Percentiles rank a stretch among this genome's conserved stretches.
phyloP scores from a whole-genome alignment of 2,888 invertebrate species.

The Zaprionus bogoriensis region DNA sequence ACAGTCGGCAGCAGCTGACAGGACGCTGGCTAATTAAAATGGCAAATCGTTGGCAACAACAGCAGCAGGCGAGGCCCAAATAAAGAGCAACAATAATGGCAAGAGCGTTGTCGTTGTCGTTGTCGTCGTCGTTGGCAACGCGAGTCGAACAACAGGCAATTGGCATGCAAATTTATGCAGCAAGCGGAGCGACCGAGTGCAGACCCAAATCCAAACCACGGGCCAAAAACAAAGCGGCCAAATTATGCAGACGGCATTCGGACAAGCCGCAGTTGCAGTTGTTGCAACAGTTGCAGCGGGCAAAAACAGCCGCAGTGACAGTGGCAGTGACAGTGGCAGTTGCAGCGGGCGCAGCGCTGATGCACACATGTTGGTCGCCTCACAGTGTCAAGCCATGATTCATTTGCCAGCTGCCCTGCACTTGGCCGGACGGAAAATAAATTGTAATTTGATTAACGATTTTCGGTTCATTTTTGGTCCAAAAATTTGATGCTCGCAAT shows the following conservation, averaged over 20 bases:
- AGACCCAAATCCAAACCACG: slow-evolving; percentile 14
- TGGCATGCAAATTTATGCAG: slow-evolving; percentile 71
- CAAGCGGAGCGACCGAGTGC: slow-evolving; percentile 31
- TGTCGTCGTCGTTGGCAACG: slow-evolving; percentile 8
- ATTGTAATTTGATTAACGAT: slow-evolving; percentile 74
- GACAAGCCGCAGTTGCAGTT: slow-evolving; percentile 17
- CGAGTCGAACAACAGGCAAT: slow-evolving; percentile 40
- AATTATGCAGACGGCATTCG: slow-evolving; percentile 61
- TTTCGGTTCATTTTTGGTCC: slow-evolving; percentile 38
- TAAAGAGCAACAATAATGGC: slow-evolving; percentile 10
- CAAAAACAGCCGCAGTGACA: not conserved
- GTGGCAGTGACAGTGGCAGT: not conserved
- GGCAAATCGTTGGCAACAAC: slow-evolving; percentile 57
- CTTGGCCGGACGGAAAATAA: slow-evolving; percentile 48
- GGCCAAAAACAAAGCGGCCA: slow-evolving; percentile 51
- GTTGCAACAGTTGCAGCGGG: slow-evolving; percentile 7
- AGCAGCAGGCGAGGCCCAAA: slow-evolving; percentile 2
- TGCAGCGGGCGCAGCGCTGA: not conserved
- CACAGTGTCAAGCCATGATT: slow-evolving; percentile 36
- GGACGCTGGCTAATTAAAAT: slow-evolving; percentile 71
- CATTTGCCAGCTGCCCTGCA: slow-evolving; percentile 44
- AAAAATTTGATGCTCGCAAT: slow-evolving; percentile 49
- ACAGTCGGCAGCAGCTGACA: slow-evolving; percentile 39
- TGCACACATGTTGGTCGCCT: slow-evolving; percentile 33
- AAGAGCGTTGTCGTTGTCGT: slow-evolving; percentile 6